Base-by-base conservation (phyloP, 2,797 vertebrate genomes). In the Helostoma temminkii region DNA sequence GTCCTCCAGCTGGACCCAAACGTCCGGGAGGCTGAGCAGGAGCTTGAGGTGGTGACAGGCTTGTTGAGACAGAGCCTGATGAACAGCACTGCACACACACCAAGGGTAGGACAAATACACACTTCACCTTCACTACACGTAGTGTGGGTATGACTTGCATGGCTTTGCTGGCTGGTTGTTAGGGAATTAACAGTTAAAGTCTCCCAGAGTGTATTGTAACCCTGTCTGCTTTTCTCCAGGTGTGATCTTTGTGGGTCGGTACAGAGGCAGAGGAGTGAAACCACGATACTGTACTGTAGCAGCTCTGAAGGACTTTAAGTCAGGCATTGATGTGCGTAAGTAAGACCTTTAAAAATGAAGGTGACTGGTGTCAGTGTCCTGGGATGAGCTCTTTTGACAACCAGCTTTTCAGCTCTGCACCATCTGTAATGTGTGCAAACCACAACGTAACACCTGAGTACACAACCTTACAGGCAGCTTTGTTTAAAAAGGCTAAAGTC, bases 1-100 rank as follows among this genome's bases (percentile, higher is more conserved):
- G 95, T 97, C 34, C 91, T 98, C 61, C 90, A 93, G 9, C 88
- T 96, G 71, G 96, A 98, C 85, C 94, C 96, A 22, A 93, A 91
- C 1, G 84, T 97, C 25, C 75, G 77, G 5, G 97, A 98, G 89
- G 96, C 96, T 1, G 95, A 96, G 61, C 92, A 89, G 71, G 96
- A 96, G 76, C 92, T 99, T 0, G 91, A 96, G 75, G 92, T 93
- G 75, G 92, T 96, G 57, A 96, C 94, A 0, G 74, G 80, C 0
- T 63, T 94, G 71, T 88, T 96, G 62, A 92, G 92, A 57, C 80
- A 91, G 39, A 88, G 90, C 9, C 76, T 93, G 66, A 81, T 89
- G 67, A 72, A 89, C 41, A 87, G 41, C 45, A 59, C 24, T 2
- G 70, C 48, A 14, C 78, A 71, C 45, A 67, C 82, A 53, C 57